Conservation (phyloP, 2,113 vertebrate genomes). For the Urocynchramus pylzowi region DNA sequence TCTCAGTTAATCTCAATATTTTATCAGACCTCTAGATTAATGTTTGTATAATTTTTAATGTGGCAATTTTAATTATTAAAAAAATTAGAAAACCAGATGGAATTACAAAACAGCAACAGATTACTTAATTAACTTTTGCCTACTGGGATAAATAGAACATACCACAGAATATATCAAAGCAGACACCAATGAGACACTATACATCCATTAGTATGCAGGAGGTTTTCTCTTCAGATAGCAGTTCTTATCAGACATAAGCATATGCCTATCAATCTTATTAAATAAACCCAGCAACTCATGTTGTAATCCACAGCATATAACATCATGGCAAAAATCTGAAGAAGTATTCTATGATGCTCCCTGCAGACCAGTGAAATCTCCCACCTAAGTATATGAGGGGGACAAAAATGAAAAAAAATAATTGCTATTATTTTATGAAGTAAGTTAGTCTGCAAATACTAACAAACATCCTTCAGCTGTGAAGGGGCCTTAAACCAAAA, state of each 20-base stretch:
- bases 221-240: conserved; percentile 11
- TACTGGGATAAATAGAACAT: conserved; percentile 53
- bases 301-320: not conserved
- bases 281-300: not conserved
- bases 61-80: conserved; percentile 48
- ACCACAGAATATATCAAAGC: conserved; percentile 50
- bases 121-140: conserved; percentile 54
- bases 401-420: not conserved
- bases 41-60: conserved; percentile 56
- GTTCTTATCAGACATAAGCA: conserved; percentile 11
- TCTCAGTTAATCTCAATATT: not conserved
- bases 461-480: not conserved
- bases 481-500: not conserved
- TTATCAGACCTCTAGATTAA: conserved; percentile 14
- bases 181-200: conserved; percentile 28
- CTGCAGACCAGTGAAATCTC: not conserved
- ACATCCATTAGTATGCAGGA: conserved; percentile 20
- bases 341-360: not conserved
- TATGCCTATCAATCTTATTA: not conserved
- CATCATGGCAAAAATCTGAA: not conserved
- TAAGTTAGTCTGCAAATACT: not conserved
- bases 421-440: not conserved
- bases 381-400: not conserved
- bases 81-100: conserved; percentile 61
- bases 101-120: conserved; percentile 50